Evolutionary conservation across 2,113 vertebrate species (phyloP).

Genomic region (Jaculus jaculus): DNA sequence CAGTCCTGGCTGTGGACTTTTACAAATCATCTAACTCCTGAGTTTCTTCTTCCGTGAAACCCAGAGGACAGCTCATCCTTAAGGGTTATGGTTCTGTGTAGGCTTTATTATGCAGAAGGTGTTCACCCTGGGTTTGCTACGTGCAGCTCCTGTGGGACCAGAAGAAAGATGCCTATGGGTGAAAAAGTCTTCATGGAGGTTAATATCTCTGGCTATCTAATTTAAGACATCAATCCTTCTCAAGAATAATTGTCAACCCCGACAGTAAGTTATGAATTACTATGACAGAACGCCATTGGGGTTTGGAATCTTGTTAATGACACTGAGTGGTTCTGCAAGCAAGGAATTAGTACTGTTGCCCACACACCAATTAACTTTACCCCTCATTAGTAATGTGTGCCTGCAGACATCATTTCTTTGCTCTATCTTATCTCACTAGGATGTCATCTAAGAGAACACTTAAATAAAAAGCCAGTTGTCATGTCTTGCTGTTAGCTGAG

Average conservation of each 20-base stretch:
- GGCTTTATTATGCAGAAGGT: not conserved
- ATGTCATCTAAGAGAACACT: conserved; percentile 45
- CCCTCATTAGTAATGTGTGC: conserved; percentile 44
- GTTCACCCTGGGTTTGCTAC: not conserved
- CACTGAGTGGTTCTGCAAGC: not conserved
- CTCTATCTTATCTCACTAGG: conserved; percentile 48
- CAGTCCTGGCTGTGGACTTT: not conserved
- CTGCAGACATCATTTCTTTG: conserved; percentile 46
- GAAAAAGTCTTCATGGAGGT: not conserved
- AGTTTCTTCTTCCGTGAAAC: conserved; percentile 18
- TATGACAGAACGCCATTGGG: not conserved
- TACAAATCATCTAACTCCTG: not conserved
- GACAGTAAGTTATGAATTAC: conserved; percentile 19
- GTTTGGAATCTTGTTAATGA: conserved; percentile 53
- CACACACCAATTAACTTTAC: conserved; percentile 19
- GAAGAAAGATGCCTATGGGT: conserved; percentile 1
- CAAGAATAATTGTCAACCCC: conserved; percentile 4
- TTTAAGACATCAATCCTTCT: conserved; percentile 39
- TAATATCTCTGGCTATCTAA: conserved; percentile 32
- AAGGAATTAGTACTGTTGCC: not conserved
- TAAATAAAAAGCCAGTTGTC: conserved; percentile 55
- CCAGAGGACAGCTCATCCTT: not conserved
- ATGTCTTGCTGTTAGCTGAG: conserved; percentile 51
- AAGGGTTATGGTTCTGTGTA: not conserved
- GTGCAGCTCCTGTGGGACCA: not conserved